A percentile compares a stretch with the other conserved stretches of the same genome.
Evolutionary conservation across 2,888 invertebrate genomes (phyloP).

Genomic region (Coleophora deauratella): DNA sequence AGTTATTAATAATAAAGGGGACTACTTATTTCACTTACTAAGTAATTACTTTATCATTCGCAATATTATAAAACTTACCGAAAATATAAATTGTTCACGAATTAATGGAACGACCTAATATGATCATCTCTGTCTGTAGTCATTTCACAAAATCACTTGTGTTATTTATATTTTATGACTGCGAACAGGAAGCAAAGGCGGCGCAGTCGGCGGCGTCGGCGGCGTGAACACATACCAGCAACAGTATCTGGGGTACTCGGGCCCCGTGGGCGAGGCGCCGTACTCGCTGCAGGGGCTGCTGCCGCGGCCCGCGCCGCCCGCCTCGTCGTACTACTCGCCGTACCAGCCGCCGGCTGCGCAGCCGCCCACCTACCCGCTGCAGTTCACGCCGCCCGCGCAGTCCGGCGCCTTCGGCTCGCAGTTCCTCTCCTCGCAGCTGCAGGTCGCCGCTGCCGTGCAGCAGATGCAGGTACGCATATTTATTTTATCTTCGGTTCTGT

Average conservation of each 20-base stretch:
- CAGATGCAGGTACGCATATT: constrained; percentile 54
- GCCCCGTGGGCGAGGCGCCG: constrained; percentile 58
- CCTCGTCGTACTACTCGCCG: constrained; percentile 64
- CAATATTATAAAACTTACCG: no score
- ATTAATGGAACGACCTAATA: no score
- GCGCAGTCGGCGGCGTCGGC: constrained; percentile 54
- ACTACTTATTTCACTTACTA: no score
- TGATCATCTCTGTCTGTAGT: no score
- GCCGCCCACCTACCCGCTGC: constrained; percentile 76
- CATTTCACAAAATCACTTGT: no score
- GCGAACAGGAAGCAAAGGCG: constrained; percentile 50
- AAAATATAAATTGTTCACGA: no score
- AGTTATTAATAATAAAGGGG: no score
- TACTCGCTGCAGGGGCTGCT: constrained; percentile 62
- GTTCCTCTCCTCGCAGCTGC: constrained; percentile 61
- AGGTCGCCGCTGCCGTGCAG: constrained; percentile 64
- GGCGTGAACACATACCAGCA: constrained; percentile 67
- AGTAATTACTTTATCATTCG: no score
- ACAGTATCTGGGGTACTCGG: constrained; percentile 64
- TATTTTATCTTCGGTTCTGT: no score
- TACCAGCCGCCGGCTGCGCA: constrained; percentile 69
- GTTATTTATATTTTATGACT: no score
- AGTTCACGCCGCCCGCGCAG: constrained; percentile 76
- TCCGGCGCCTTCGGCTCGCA: constrained; percentile 65
- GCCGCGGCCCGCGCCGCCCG: constrained; percentile 63